Conservation (phyloP, 1,140 invertebrate genomes). For the Venturia canescens region DNA sequence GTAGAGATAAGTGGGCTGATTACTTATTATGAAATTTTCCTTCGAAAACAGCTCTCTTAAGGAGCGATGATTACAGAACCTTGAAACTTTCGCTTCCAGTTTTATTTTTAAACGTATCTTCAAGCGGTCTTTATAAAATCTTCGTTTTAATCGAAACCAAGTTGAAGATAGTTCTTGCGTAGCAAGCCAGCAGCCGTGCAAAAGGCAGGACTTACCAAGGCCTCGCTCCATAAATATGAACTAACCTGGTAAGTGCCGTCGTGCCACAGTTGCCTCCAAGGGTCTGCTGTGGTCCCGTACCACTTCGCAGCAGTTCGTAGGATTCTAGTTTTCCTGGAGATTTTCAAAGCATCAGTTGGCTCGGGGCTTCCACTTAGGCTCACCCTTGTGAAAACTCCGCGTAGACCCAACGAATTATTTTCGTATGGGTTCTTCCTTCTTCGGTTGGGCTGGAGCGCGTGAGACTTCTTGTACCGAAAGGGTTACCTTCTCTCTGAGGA, state of each 20-base stretch:
- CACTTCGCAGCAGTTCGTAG: background rate
- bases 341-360: conserved; percentile 40
- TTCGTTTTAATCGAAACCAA: conserved; percentile 30
- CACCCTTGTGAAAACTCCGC: conserved; percentile 17
- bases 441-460: conserved; percentile 52
- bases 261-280: conserved; percentile 45
- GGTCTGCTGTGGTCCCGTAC: background rate
- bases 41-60: too few species aligned
- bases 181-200: conserved; percentile 33
- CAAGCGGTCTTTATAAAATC: conserved; percentile 39
- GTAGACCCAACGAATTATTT: conserved; percentile 54
- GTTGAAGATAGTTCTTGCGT: conserved; percentile 28
- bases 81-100: background rate
- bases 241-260: conserved; percentile 61
- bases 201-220: conserved; percentile 46
- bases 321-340: conserved; percentile 6
- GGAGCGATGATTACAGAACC: too few species aligned
- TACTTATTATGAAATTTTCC: background rate
- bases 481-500: conserved; percentile 8
- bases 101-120: conserved; percentile 27
- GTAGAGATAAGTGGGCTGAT: background rate
- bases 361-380: conserved; percentile 34
- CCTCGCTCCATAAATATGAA: conserved; percentile 62
- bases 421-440: conserved; percentile 54
- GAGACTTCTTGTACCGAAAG: background rate